Conservation (phyloP, 2,113 vertebrate genomes). For the Coturnix japonica region DNA sequence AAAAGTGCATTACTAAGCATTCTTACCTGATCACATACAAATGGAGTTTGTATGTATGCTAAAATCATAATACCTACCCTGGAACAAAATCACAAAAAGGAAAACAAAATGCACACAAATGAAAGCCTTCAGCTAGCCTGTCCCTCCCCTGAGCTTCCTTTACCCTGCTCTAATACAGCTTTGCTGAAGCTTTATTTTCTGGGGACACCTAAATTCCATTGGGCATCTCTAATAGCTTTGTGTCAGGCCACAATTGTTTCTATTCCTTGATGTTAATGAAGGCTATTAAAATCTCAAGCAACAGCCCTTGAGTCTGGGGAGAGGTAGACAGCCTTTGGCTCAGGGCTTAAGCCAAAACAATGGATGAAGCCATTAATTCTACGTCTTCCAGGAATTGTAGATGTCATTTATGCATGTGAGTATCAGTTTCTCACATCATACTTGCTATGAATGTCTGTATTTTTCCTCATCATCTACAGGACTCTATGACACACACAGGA, state of each 20-base stretch:
- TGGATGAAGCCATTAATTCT: not conserved
- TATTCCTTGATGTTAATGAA: slow-evolving; percentile 24
- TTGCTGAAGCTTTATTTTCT: not conserved
- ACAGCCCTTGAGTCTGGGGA: not conserved
- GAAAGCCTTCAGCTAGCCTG: not conserved
- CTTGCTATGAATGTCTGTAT: not conserved
- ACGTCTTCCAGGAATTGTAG: not conserved
- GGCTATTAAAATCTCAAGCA: slow-evolving; percentile 12
- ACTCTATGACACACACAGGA: not conserved
- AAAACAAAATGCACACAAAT: not conserved
- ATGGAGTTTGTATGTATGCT: not conserved
- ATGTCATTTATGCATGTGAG: not conserved
- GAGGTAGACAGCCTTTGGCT: not conserved
- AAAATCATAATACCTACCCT: not conserved
- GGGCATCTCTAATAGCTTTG: slow-evolving; percentile 15
- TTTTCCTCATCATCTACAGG: not conserved
- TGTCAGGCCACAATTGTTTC: not conserved
- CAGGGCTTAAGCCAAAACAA: not conserved
- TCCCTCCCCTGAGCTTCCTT: not conserved
- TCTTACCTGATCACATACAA: slow-evolving; percentile 19
- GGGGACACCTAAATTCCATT: slow-evolving; percentile 17
- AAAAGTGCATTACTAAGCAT: slow-evolving; percentile 10
- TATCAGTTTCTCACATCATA: not conserved
- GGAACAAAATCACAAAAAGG: not conserved
- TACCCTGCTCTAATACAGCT: not conserved